Base-by-base conservation (phyloP, 2,888 invertebrate species). In the Cantharis rustica region DNA sequence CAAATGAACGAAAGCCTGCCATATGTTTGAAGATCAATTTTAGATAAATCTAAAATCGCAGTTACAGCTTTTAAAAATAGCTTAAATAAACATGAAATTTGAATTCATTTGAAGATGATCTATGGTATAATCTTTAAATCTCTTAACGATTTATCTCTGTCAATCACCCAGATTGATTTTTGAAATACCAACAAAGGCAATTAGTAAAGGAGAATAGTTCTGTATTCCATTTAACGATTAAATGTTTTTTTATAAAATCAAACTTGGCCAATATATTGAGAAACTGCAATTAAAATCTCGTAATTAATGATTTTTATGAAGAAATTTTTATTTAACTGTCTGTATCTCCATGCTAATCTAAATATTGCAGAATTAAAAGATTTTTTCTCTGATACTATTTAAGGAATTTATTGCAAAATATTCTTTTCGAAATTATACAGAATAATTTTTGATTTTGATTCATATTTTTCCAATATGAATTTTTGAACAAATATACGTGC, bases 91-190 rank as follows among this genome's bases (percentile, higher is more conserved):
- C 47, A 47, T 47, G 47, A 47, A 47, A 47, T 47, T 47, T 47
- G 47, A 47, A 47, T 47, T 47, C 47, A n/a, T 47, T 47, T 47
- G 47, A 47, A 47, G 47, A 47, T 20, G 63, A 71, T 71, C 64
- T 47, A 17, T 27, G 16, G 20, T 62, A 61, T 73, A 73, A 69
- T 73, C 68, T 61, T 31, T 17, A 68, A 73, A 73, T 47, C 73
- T 69, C 47, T 27, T 16, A 62, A 26, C 68, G 27, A 73, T 73
- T 69, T 69, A 73, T 73, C 68, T 73, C 23, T 68, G 72, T 68
- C 72, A 68, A 31, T 69, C 69, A 69, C 16, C 16, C 5, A 69
- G 31, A 27, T 27, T 31, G 27, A 31, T 69, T 69, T 31, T 31
- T 27, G 69, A 31, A 27, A 31, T 27, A 69, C 16, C 16, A 31